Evolutionary conservation across 23 tunicate genomes (phyloP).

Genomic region (Diplosoma virens): DNA sequence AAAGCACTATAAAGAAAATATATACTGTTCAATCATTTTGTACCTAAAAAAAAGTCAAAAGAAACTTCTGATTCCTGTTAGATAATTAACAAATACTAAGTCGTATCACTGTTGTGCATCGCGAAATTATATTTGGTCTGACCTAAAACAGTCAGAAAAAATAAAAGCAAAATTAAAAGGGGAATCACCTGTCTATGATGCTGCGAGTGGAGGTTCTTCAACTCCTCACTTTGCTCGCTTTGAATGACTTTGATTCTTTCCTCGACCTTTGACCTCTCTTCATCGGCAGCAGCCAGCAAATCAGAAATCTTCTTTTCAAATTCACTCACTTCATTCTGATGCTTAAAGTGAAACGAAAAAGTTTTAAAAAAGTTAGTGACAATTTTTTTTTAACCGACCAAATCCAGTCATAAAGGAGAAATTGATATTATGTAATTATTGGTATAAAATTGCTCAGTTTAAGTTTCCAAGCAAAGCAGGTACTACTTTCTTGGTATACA

Average conservation of each 20-base stretch:
- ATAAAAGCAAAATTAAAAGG: not conserved
- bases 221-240: slow-evolving; percentile 69
- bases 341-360: not conserved
- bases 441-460: too few species aligned
- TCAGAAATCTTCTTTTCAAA: slow-evolving; percentile 10
- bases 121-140: too few species aligned
- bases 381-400: too few species aligned
- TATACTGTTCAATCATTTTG: too few species aligned
- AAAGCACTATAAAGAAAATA: too few species aligned
- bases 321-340: not conserved
- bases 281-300: not conserved
- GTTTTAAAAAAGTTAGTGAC: not conserved
- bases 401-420: too few species aligned
- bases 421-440: too few species aligned
- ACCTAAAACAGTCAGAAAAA: not conserved
- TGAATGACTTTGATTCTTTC: slow-evolving; percentile 23
- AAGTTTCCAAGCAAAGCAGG: too few species aligned
- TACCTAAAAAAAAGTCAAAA: not conserved
- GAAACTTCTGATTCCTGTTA: too few species aligned
- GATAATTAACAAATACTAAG: too few species aligned
- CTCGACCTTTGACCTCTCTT: slow-evolving; percentile 13
- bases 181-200: slow-evolving; percentile 83
- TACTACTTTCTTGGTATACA: too few species aligned
- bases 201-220: slow-evolving; percentile 74
- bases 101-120: too few species aligned